Conservation (phyloP, 2,113 vertebrate genomes). For the Oryzias woworae region DNA sequence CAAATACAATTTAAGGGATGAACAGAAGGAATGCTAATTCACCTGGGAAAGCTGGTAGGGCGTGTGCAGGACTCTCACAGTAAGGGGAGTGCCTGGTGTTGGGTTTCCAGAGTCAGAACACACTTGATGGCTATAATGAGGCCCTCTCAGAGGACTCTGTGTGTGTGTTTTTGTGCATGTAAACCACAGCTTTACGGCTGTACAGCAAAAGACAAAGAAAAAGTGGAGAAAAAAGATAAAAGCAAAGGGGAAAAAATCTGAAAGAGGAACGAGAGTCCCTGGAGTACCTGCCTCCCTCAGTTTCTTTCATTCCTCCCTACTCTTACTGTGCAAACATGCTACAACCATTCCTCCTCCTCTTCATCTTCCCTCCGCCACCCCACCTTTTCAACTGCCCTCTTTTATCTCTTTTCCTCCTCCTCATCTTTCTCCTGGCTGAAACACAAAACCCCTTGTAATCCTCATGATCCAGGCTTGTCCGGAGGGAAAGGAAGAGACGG, state of each 20-base stretch:
- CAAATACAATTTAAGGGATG: constrained; percentile 28
- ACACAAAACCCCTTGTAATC: constrained; percentile 71
- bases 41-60: constrained; percentile 22
- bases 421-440: constrained; percentile 61
- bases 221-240: constrained; percentile 21
- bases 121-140: constrained; percentile 45
- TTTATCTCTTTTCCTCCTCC: constrained; percentile 55
- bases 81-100: constrained; percentile 64
- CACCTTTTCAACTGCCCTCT: constrained; percentile 45
- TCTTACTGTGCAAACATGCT: constrained; percentile 34
- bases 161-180: constrained; percentile 23
- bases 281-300: constrained; percentile 16
- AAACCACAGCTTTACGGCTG: constrained; percentile 14
- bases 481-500: constrained; percentile 33
- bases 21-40: constrained; percentile 37
- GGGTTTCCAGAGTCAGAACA: constrained; percentile 52
- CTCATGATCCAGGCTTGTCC: constrained; percentile 52
- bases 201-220: constrained; percentile 9
- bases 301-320: constrained; percentile 31
- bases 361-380: constrained; percentile 2
- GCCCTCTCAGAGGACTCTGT: constrained; percentile 1
- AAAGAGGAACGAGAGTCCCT: constrained; percentile 57
- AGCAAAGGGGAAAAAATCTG: constrained; percentile 31
- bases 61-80: constrained; percentile 42
- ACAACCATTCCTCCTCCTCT: background rate